Conservation (phyloP, 2,797 vertebrate genomes). For the Coilia nasus region DNA sequence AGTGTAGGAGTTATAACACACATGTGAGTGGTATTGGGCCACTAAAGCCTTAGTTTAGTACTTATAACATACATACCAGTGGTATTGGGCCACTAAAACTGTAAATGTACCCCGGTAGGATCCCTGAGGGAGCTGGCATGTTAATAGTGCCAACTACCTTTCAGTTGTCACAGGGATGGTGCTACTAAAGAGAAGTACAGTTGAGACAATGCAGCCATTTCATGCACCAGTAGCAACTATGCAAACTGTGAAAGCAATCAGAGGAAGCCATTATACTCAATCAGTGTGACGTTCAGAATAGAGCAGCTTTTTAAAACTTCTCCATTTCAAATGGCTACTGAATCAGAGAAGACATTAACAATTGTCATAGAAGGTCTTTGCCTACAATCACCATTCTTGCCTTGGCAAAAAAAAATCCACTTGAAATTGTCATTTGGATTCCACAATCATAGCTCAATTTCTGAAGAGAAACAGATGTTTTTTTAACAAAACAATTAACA, state of each 20-base stretch:
- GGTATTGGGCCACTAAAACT: too few species aligned
- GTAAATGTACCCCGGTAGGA: neutral
- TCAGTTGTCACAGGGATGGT: neutral
- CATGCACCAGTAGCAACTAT: constrained; percentile 9
- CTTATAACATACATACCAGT: too few species aligned
- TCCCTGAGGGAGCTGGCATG: neutral
- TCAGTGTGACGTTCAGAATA: constrained; percentile 28
- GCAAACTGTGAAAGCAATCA: constrained; percentile 6
- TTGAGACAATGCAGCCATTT: neutral
- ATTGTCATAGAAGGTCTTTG: neutral
- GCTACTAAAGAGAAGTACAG: neutral
- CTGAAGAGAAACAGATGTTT: neutral
- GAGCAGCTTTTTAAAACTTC: constrained; percentile 30
- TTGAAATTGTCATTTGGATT: constrained; percentile 30
- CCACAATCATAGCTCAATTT: constrained; percentile 13
- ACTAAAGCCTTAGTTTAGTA: too few species aligned
- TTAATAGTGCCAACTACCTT: neutral
- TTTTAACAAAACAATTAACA: neutral
- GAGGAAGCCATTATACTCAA: constrained; percentile 23
- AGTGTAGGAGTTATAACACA: too few species aligned
- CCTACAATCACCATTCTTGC: constrained; percentile 28
- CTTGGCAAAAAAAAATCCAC: constrained; percentile 13
- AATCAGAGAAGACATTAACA: constrained; percentile 28
- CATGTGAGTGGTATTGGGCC: too few species aligned
- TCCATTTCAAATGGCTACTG: constrained; percentile 18